Evolutionary conservation across 2,113 vertebrate species (phyloP), one percentile per base, ranked within the genome.

Genomic region (Pteronura brasiliensis): DNA sequence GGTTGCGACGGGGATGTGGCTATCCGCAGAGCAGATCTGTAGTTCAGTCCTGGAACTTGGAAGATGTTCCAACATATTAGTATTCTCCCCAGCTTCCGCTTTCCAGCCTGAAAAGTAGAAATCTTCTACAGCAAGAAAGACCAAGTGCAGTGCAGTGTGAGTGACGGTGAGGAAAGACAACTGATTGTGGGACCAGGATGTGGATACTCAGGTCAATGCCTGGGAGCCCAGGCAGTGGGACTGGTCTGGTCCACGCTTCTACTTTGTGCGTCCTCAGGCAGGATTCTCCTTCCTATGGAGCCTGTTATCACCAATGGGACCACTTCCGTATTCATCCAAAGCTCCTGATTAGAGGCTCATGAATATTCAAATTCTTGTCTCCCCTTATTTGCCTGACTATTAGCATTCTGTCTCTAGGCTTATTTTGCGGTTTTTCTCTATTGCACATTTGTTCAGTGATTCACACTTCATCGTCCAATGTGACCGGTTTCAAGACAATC

Each of bases 311-410:
- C 96, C 92, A 95, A 27, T 1, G 71, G 88, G 88, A 67, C 96
- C 57, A 65, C 94, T 97, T 98, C 97, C 96, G 88, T 91, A 93
- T 97, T 98, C 96, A 96, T 97, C 95, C 74, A 59, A 86, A 91
- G 88, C 42, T 97, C 92, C 95, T 97, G 98, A 98, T 97, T 98
- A 98, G 96, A 94, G 69, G 27, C 81, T 97, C 93, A 98, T 98
- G 98, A 98, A 98, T 98, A 98, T 98, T 98, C 98, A 98, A 91
- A 88, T 79, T 29, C 93, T 97, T 89, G 95, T 98, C 97, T 98
- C 92, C 96, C 65, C 95, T 97, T 98, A 97, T 97, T 98, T 98
- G 98, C 90, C 90, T 98, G 97, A 77, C 93, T 98, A 96, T 98
- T 98, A 98, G 94, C 97, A 98, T 97, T 98, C 97, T 95, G 93